Evolutionary conservation across 1,140 invertebrate genomes (phyloP).

Genomic region (Drosophila pseudoobscura): DNA sequence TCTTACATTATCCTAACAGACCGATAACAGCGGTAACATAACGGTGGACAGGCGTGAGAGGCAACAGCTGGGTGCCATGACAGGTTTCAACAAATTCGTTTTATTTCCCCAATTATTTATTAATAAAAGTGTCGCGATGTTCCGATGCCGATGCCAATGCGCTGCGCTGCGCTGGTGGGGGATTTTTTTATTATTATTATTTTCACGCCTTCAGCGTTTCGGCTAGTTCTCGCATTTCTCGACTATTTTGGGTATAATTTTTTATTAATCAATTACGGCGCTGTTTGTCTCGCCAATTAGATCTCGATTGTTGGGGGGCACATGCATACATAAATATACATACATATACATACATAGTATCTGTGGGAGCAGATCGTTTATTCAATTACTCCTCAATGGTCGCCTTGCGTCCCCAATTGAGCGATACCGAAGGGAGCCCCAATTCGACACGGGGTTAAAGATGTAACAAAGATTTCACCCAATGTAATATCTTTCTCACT

Average conservation of each 20-base stretch:
- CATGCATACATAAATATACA: no score
- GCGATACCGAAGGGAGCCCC: slow-evolving; percentile 2
- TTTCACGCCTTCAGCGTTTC: slow-evolving; percentile 54
- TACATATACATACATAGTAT: not conserved
- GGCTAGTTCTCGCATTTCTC: slow-evolving; percentile 45
- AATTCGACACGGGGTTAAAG: no score
- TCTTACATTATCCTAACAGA: slow-evolving; percentile 1
- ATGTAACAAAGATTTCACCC: slow-evolving; percentile 4
- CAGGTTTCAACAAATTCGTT: slow-evolving; percentile 9
- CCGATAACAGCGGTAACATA: slow-evolving; percentile 15
- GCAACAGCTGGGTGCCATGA: not conserved
- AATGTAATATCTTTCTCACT: slow-evolving; percentile 26
- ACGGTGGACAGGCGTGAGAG: not conserved
- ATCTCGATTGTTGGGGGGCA: slow-evolving; percentile 16
- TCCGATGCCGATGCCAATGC: no score
- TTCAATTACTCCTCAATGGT: slow-evolving; percentile 61
- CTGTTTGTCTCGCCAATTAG: slow-evolving; percentile 56
- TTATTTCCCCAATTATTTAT: slow-evolving; percentile 30
- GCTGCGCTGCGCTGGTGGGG: not conserved
- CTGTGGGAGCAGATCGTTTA: slow-evolving; percentile 40
- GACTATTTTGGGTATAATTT: slow-evolving; percentile 68
- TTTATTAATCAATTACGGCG: slow-evolving; percentile 70
- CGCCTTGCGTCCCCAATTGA: slow-evolving; percentile 49
- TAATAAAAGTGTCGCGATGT: slow-evolving; percentile 39
- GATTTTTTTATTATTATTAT: slow-evolving; percentile 1